Evolutionary conservation across 2,113 vertebrate species (phyloP).

Genomic region (Indicator indicator): DNA sequence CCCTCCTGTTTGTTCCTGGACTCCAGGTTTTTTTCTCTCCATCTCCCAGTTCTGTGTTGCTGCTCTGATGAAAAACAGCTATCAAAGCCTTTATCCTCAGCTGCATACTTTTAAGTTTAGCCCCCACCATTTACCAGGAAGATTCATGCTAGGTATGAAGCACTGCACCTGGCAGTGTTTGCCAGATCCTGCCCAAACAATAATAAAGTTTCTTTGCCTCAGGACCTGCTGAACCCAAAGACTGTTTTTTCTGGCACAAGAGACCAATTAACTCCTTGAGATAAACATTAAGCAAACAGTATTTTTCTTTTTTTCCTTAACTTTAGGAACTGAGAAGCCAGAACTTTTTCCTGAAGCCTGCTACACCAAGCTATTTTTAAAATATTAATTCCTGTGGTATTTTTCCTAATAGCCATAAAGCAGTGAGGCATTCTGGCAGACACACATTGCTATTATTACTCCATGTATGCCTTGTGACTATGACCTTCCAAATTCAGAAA

Average conservation of each 20-base stretch:
- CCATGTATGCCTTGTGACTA: background rate
- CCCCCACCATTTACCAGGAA: background rate
- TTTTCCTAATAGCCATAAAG: slow-evolving; percentile 55
- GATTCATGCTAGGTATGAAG: background rate
- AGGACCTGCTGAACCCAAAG: slow-evolving; percentile 20
- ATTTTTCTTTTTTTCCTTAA: background rate
- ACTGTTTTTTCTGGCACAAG: slow-evolving; percentile 57
- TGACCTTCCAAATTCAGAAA: slow-evolving; percentile 50
- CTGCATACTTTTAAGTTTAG: background rate
- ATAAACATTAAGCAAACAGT: slow-evolving; percentile 37
- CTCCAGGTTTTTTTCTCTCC: background rate
- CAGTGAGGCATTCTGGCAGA: slow-evolving; percentile 12
- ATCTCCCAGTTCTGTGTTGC: background rate
- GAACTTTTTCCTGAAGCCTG: slow-evolving; percentile 29
- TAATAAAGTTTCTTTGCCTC: slow-evolving; percentile 50
- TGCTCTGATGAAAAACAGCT: background rate
- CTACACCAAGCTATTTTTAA: slow-evolving; percentile 49
- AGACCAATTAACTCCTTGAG: background rate
- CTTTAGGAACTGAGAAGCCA: slow-evolving; percentile 10
- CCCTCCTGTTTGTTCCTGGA: background rate
- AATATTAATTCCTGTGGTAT: slow-evolving; percentile 53
- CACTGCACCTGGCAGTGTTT: background rate
- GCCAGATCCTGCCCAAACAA: slow-evolving; percentile 43
- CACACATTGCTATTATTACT: slow-evolving; percentile 44
- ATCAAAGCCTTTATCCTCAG: background rate